Percentiles rank a stretch among this genome's conserved stretches.
These are phyloP conservation scores for Melanostoma scalare DNA, from an alignment of 2,888 invertebrate genomes.

Conservation along the genomic window DNA sequence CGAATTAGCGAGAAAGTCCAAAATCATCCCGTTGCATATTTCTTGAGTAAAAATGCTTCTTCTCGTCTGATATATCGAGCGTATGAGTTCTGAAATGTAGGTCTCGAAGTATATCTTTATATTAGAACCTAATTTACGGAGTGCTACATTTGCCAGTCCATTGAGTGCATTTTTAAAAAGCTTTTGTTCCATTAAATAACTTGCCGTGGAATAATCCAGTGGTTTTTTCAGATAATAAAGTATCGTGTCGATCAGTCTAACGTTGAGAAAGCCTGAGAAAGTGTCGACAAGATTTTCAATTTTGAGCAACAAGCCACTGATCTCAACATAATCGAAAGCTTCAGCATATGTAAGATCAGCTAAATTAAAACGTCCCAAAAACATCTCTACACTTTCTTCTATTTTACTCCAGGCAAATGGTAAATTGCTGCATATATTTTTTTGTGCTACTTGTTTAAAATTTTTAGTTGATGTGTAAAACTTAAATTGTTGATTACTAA, in stretches of 20 bases:
- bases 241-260: conserved; percentile 24
- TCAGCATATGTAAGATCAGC: background rate
- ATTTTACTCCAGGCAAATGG: conserved; percentile 2
- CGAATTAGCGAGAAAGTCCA: conserved; percentile 40
- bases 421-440: background rate
- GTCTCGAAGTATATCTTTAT: conserved; percentile 20
- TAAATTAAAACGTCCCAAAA: background rate
- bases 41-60: conserved; percentile 5
- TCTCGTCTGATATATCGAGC: conserved; percentile 8
- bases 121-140: conserved; percentile 2
- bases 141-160: conserved; percentile 15
- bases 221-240: conserved; percentile 33
- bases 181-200: background rate
- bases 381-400: background rate
- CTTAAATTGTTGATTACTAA: conserved; percentile 18
- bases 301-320: conserved; percentile 38
- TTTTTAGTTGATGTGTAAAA: background rate
- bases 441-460: conserved; percentile 12
- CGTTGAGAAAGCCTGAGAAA: background rate
- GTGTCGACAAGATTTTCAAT: background rate
- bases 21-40: conserved; percentile 20
- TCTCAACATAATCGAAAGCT: conserved; percentile 32
- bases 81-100: conserved; percentile 25
- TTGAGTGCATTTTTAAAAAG: conserved; percentile 15
- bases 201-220: background rate